Evolutionary conservation across 2,113 vertebrate species (phyloP).

Genomic region (Raphicerus campestris): DNA sequence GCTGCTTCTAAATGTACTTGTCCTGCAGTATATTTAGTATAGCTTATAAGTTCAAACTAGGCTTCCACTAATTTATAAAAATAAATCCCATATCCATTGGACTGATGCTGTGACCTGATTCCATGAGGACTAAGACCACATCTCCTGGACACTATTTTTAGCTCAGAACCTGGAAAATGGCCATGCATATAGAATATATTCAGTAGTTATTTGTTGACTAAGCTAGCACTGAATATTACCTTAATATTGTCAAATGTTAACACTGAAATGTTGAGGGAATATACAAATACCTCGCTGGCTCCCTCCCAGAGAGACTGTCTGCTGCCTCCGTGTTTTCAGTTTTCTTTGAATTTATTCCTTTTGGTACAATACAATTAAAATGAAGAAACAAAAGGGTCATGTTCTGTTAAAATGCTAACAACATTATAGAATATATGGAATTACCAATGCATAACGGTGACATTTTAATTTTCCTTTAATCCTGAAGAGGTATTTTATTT

Average conservation of each 20-base stretch:
- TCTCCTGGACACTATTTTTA: not conserved
- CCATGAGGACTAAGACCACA: not conserved
- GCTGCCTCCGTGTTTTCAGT: not conserved
- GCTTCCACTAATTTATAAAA: not conserved
- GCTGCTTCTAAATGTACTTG: not conserved
- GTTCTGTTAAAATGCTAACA: not conserved
- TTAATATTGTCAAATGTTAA: not conserved
- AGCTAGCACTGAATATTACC: not conserved
- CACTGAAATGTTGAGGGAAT: not conserved
- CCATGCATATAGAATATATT: not conserved
- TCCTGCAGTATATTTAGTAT: not conserved
- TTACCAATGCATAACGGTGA: not conserved
- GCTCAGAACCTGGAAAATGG: not conserved
- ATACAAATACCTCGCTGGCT: not conserved
- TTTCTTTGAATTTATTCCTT: not conserved
- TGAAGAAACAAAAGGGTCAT: not conserved
- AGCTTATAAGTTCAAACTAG: not conserved
- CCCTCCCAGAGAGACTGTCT: not conserved
- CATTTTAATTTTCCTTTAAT: not conserved
- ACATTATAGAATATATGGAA: not conserved
- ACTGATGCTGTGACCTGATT: not conserved
- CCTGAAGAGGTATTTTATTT: not conserved
- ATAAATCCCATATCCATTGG: not conserved
- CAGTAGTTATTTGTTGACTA: not conserved
- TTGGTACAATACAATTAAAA: not conserved